Evolutionary conservation across 2,797 vertebrate species (phyloP), one percentile per base, ranked within the genome.

Genomic region (Pipistrellus pygmaeus): DNA sequence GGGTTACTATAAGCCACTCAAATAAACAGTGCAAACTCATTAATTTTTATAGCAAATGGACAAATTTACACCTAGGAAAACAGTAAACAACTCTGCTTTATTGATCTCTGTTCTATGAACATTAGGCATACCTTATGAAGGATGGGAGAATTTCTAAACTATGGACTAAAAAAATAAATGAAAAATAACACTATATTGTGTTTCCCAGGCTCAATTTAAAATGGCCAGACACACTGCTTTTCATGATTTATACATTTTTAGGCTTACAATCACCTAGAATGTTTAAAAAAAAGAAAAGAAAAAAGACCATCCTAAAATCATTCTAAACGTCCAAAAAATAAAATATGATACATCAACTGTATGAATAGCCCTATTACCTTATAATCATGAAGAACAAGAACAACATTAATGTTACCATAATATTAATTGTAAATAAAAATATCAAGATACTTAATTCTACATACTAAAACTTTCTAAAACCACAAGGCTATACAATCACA

Each of bases 351-450:
- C 3, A 62, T 18, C 27, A 64, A 81, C 1, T 81, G 23, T 20
- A 85, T 82, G 51, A 87, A 60, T 38, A 81, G 9, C 4, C 88
- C 2, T 8, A 68, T 69, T 83, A 68, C 72, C 23, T 72, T 90
- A 44, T 69, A 92, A 66, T 38, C 30, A 87, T 5, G 15, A 96
- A 72, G 23, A 91, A 0, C 17, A 91, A 18, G 23, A 15, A 77
- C 9, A 38, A 55, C 9, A 57, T 60, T 85, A 80, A 88, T 76
- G 76, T 69, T 25, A 77, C 6, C 3, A n/a, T 66, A 91, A n/a
- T 66, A 91, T 75, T 92, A 85, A 85, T 14, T 91, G 0, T 64
- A 73, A 86, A 48, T 87, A 83, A 95, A 95, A 90, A n/a, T 25
- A 85, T 23, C 87, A 82, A 83, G 5, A 88, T n/a, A 94, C 2